Evolutionary conservation across 1,140 invertebrate species (phyloP), one percentile per base, ranked within the genome.

Genomic region (Pseudomyrmex dendroicus): DNA sequence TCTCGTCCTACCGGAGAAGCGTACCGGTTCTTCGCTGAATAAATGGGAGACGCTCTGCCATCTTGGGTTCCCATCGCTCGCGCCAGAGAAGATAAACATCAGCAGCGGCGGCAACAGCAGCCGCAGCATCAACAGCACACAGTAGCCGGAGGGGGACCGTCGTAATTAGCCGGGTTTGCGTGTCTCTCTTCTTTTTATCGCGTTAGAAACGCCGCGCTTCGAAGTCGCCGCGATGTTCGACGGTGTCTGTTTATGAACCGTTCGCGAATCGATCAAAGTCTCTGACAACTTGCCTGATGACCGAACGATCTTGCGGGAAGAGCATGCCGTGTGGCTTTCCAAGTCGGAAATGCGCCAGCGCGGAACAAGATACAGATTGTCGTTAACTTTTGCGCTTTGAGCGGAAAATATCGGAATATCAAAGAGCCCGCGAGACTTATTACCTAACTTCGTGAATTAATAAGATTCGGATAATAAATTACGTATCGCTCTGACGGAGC

Each of bases 1-100:
- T 74, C 84, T 67, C 82, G 70, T 88, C 52, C 73, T 73, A 73
- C 67, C 82, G 77, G 85, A 86, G 64, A 73, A 77, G 83, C 85
- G 86, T 83, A 86, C 85, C 86, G 87, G 90, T 89, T 77, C 54
- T 77, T 83, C 80, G 66, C 74, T 68, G 85, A 87, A 90, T 89
- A 89, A 91, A 89, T 89, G 89, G 85, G 84, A 91, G 82, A 84
- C 72, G 80, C 67, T 82, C 66, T 88, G 84, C 89, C 90, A 91
- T 91, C 89, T 88, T 87, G 84, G 87, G 88, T 83, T 84, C 82
- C 90, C 89, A 89, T 90, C 91, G 89, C 82, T 84, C 72, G 89
- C 89, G 73, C 87, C 78, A 85, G 4, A 7, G 82, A 91, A 93
- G 92, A 93, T 93, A 93, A 92, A 92, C 89, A 93, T 93, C 92